Percentiles rank a stretch among this genome's conserved stretches.
phyloP scores from a whole-genome alignment of 2,888 invertebrate species.

The Periphyllus acericola region DNA sequence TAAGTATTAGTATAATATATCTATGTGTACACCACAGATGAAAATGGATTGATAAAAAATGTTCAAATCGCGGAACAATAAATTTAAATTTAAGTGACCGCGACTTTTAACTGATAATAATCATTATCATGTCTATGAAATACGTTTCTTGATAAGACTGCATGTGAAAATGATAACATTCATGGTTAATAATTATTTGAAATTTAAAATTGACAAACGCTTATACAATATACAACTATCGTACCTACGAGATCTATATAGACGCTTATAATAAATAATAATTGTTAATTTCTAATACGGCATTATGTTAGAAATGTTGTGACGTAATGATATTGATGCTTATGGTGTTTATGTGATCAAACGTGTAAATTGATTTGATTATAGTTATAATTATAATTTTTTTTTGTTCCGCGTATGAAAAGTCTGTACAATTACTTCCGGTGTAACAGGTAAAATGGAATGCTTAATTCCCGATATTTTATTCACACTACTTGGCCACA shows the following conservation, averaged over 20 bases:
- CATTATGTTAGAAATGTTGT: too few relatives aligned
- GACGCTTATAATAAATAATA: too few relatives aligned
- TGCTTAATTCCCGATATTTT: constrained; percentile 50
- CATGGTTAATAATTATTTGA: neutral
- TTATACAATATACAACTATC: too few relatives aligned
- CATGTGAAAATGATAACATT: neutral
- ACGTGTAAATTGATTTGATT: neutral
- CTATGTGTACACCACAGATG: too few relatives aligned
- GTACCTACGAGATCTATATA: too few relatives aligned
- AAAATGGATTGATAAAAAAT: too few relatives aligned
- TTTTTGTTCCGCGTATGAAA: neutral
- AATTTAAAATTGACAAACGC: neutral
- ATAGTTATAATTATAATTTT: neutral
- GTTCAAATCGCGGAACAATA: too few relatives aligned
- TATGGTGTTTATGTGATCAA: too few relatives aligned
- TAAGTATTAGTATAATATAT: too few relatives aligned
- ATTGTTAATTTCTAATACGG: too few relatives aligned
- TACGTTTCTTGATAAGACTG: neutral
- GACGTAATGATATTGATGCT: too few relatives aligned
- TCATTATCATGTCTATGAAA: neutral
- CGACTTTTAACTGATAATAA: neutral
- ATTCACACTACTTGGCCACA: constrained; percentile 44
- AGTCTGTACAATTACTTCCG: neutral
- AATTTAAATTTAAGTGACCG: neutral
- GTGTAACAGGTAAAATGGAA: constrained; percentile 28